A percentile compares a stretch with the other conserved stretches of the same genome.
These are phyloP conservation scores for Ceraclea dissimilis DNA, from an alignment of 2,888 invertebrate genomes.

Conservation along the genomic window DNA sequence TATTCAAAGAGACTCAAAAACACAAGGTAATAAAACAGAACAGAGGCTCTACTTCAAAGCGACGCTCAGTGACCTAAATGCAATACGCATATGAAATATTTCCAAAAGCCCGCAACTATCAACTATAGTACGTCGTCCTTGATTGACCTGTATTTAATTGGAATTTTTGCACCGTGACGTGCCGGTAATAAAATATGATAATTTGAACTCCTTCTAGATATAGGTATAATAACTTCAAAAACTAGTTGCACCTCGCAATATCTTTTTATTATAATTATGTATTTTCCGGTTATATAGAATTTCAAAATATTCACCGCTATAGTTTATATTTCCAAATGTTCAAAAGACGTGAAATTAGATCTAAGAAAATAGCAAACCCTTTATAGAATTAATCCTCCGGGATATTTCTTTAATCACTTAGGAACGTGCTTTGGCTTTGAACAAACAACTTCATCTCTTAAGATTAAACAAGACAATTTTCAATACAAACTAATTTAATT, in stretches of 20 bases:
- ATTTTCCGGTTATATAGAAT: neutral
- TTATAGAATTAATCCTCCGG: neutral
- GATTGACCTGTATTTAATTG: too few relatives aligned
- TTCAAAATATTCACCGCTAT: neutral
- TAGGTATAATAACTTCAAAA: neutral
- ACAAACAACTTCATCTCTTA: neutral
- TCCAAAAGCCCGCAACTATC: too few relatives aligned
- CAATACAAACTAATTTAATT: neutral
- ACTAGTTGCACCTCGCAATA: neutral
- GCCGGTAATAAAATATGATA: too few relatives aligned
- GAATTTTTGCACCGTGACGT: too few relatives aligned
- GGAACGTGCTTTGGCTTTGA: neutral
- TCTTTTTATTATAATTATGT: neutral
- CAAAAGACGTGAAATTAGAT: neutral
- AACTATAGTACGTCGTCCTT: too few relatives aligned
- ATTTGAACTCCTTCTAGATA: too few relatives aligned
- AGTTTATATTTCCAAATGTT: neutral
- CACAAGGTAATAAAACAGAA: too few relatives aligned
- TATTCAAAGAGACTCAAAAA: too few relatives aligned
- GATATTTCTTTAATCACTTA: neutral
- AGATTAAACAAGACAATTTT: constrained; percentile 1
- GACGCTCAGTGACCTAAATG: too few relatives aligned
- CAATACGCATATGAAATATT: too few relatives aligned
- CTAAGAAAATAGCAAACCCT: neutral
- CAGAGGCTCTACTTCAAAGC: too few relatives aligned